These are phyloP conservation scores for Ailurus styani DNA, from an alignment of 2,113 vertebrate species.

Conservation along the genomic window DNA sequence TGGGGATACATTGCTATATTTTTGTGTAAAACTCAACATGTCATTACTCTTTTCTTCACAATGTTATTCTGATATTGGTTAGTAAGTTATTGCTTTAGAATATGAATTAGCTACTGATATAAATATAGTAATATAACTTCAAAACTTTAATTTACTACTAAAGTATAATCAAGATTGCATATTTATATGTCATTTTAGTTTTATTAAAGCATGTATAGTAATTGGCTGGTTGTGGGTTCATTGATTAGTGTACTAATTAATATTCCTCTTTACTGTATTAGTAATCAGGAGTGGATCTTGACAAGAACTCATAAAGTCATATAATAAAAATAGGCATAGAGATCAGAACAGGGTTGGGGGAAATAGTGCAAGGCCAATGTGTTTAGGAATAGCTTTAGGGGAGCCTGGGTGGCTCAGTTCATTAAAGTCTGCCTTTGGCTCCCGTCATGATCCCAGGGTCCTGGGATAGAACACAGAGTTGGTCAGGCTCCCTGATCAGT, in stretches of 20 bases:
- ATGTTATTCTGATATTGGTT: not conserved
- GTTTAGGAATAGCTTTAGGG: not conserved
- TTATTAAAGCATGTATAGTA: not conserved
- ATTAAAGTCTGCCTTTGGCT: too few relatives aligned
- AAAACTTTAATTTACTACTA: not conserved
- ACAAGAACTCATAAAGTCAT: not conserved
- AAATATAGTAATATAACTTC: not conserved
- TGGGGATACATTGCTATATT: not conserved
- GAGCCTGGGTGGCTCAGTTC: too few relatives aligned
- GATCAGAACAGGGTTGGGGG: not conserved
- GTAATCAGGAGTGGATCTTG: not conserved
- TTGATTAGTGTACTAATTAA: not conserved
- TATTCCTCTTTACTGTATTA: not conserved
- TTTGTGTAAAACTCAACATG: not conserved
- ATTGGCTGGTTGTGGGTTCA: not conserved
- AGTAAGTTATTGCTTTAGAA: not conserved
- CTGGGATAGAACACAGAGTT: too few relatives aligned
- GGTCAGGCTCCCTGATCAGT: too few relatives aligned
- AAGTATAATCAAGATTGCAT: not conserved
- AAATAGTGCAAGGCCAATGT: not conserved
- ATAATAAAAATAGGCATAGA: not conserved
- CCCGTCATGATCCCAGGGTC: too few relatives aligned
- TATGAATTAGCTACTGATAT: not conserved
- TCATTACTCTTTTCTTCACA: not conserved
- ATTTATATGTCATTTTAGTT: not conserved